Evolutionary conservation across 2,113 vertebrate species (phyloP).

Genomic region (Picathartes gymnocephalus): DNA sequence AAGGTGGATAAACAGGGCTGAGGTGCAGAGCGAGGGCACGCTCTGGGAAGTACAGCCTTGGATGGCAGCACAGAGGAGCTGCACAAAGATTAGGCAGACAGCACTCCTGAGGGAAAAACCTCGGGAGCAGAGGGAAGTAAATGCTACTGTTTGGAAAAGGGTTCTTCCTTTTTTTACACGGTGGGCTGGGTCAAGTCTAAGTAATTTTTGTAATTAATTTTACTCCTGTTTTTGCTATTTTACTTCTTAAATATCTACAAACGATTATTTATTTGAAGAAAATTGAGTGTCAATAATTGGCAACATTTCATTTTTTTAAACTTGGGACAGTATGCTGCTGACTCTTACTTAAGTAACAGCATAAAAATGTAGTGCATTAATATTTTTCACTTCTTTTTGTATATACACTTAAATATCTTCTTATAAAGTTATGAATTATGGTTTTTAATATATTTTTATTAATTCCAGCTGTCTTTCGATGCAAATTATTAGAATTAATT

Average conservation of each 20-base stretch:
- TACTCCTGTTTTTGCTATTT: background rate
- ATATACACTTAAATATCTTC: background rate
- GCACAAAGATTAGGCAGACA: background rate
- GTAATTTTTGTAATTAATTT: background rate
- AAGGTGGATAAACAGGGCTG: slow-evolving; percentile 60
- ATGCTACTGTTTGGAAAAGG: background rate
- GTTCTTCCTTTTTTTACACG: background rate
- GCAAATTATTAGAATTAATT: background rate
- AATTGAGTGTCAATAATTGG: background rate
- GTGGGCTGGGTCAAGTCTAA: background rate
- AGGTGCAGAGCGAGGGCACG: slow-evolving; percentile 22
- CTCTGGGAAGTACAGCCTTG: background rate
- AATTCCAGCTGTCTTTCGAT: background rate
- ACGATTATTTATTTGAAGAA: background rate
- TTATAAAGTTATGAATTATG: background rate
- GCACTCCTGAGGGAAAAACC: background rate
- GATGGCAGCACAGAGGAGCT: background rate
- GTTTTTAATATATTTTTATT: background rate
- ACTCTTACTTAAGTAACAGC: background rate
- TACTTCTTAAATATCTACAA: background rate
- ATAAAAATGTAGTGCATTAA: background rate
- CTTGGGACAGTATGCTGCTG: background rate
- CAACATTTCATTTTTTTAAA: background rate
- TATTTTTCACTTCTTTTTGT: background rate
- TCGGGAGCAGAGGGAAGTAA: background rate